Evolutionary conservation across 2,888 invertebrate species (phyloP), one percentile per base, ranked within the genome.

Genomic region (Melinopterus prodromus): DNA sequence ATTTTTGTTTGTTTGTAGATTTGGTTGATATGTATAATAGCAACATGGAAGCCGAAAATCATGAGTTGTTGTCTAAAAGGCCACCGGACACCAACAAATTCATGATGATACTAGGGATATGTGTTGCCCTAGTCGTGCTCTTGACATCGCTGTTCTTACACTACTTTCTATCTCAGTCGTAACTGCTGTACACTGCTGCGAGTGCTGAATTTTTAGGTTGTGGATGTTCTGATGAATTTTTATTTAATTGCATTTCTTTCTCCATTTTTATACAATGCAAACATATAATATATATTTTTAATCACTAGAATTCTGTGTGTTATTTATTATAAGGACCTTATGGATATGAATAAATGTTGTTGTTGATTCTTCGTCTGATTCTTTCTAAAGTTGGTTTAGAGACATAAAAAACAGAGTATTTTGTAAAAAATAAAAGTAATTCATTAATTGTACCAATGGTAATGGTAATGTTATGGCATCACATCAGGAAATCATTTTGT

Each of bases 71-170:
- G 14, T 91, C 92, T 15, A 91, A 86, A 83, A 81, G 86, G 76
- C 16, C 37, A 35, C 83, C 90, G 77, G 92, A 92, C 86, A 92
- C 92, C 26, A 92, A 91, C 82, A 93, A 92, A 85, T 90, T 92
- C 71, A 91, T 92, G 88, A 93, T 93, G 84, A 89, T 92, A 37
- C 89, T 91, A 2, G 93, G 93, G 72, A 90, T 94, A 78, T 90
- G 91, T 72, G 90, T 93, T 83, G 93, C 94, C 12, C 88, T 94
- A 86, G 84, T 94, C 6, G 92, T 95, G 53, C 87, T 93, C 0
- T 83, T 93, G 26, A 86, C 93, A 69, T 93, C 95, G 35, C 74
- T 16, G 79, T 72, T 70, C 71, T 74, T 70, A 69, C 77, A 77
- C 74, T 80, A 80, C 75, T 80, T 70, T 77, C 74, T 9, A 69